A percentile compares a stretch with the other conserved stretches of the same genome.
phyloP scores from a whole-genome alignment of 2,113 vertebrate genomes.

The Hypocryptadius cinnamomeus region DNA sequence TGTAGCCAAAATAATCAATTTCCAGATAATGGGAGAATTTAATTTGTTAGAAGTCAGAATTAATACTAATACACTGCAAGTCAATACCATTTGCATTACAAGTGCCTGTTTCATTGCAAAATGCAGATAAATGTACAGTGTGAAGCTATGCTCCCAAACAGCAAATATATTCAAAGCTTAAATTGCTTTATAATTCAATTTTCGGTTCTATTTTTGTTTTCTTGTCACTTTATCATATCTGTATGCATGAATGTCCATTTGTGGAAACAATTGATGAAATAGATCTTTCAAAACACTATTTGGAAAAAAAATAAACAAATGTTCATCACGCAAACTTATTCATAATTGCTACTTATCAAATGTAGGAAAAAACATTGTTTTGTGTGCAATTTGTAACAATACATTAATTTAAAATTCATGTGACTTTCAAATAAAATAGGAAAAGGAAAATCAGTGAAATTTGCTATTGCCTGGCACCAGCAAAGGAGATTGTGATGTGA shows the following conservation, averaged over 20 bases:
- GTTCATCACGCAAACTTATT: not conserved
- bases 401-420: not conserved
- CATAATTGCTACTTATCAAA: not conserved
- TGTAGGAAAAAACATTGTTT: not conserved
- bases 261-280: not conserved
- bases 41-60: not conserved
- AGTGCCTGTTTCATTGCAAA: not conserved
- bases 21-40: not conserved
- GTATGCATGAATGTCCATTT: not conserved
- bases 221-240: not conserved
- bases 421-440: not conserved
- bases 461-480: not conserved
- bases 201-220: not conserved
- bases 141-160: not conserved
- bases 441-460: not conserved
- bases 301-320: not conserved
- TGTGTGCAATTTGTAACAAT: not conserved
- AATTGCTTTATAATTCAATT: not conserved
- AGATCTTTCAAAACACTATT: not conserved
- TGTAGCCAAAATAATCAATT: not conserved
- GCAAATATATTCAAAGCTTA: not conserved
- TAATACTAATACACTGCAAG: not conserved
- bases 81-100: not conserved
- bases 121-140: rapidly evolving
- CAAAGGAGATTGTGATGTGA: not conserved